phyloP scores from a whole-genome alignment of 35 echinoderm and acorn worm species.

The Lytechinus pictus region DNA sequence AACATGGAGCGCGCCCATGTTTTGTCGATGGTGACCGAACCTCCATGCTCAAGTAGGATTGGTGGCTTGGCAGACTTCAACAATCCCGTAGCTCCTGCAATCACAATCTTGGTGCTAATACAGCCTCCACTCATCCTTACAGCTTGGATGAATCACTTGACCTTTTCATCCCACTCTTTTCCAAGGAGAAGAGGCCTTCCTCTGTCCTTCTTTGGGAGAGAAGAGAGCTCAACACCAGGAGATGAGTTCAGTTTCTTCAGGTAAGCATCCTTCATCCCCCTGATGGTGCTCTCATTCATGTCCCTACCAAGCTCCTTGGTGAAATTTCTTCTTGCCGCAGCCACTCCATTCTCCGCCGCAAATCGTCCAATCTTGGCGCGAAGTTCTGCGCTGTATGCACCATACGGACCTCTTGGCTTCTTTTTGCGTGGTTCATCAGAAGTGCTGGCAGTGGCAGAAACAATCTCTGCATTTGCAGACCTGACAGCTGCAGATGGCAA shows the following conservation, averaged over 20 bases:
- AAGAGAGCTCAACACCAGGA: background rate
- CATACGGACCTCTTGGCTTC: background rate
- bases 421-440: background rate
- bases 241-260: background rate
- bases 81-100: background rate
- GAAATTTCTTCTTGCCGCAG: background rate
- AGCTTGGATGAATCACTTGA: background rate
- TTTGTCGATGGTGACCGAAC: background rate
- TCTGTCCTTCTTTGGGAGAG: background rate
- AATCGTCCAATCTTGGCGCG: background rate
- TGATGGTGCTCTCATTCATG: background rate
- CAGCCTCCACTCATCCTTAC: background rate
- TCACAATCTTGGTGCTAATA: background rate
- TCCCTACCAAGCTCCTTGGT: background rate
- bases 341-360: background rate
- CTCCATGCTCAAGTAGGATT: background rate
- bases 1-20: background rate
- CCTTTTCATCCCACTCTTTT: background rate
- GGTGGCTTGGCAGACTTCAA: background rate
- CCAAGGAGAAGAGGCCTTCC: background rate
- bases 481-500: too few relatives aligned
- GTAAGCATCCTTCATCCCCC: background rate
- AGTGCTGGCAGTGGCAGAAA: too few relatives aligned
- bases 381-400: background rate
- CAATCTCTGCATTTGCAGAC: too few relatives aligned